Conservation (phyloP, 2,113 vertebrate species). For the Synchiropus splendidus region DNA sequence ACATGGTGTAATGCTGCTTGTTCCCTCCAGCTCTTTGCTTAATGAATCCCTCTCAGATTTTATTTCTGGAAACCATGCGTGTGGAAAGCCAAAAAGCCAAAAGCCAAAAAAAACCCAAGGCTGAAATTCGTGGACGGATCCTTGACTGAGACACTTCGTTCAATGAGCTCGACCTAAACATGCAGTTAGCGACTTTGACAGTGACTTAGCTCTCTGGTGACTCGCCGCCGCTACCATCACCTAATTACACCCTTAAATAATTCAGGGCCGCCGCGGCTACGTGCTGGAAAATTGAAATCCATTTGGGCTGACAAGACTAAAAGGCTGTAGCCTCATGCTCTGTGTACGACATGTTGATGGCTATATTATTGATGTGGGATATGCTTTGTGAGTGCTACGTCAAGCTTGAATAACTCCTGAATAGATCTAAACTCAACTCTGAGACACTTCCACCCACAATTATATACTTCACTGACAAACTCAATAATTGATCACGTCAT, state of each 20-base stretch:
- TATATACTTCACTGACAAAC: not conserved
- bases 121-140: constrained; percentile 2
- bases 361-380: constrained; percentile 40
- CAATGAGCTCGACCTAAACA: constrained; percentile 15
- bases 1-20: constrained; percentile 8
- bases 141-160: constrained; percentile 2
- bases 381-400: constrained; percentile 9
- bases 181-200: not conserved
- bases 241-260: constrained; percentile 39
- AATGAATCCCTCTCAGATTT: constrained; percentile 5
- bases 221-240: constrained; percentile 8
- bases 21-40: constrained; percentile 16
- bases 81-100: constrained; percentile 11
- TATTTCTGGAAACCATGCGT: constrained; percentile 3
- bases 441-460: not conserved
- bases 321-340: constrained; percentile 15
- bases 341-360: constrained; percentile 26
- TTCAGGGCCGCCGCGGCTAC: constrained; percentile 13
- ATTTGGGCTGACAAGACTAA: constrained; percentile 32
- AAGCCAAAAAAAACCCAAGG: constrained; percentile 9
- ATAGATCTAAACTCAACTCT: constrained; percentile 22
- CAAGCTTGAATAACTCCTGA: constrained; percentile 8
- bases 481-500: no score
- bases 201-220: constrained; percentile 6
- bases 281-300: constrained; percentile 24